These are phyloP conservation scores for Acronicta alni DNA, from an alignment of 2,888 invertebrate genomes.

Conservation along the genomic window DNA sequence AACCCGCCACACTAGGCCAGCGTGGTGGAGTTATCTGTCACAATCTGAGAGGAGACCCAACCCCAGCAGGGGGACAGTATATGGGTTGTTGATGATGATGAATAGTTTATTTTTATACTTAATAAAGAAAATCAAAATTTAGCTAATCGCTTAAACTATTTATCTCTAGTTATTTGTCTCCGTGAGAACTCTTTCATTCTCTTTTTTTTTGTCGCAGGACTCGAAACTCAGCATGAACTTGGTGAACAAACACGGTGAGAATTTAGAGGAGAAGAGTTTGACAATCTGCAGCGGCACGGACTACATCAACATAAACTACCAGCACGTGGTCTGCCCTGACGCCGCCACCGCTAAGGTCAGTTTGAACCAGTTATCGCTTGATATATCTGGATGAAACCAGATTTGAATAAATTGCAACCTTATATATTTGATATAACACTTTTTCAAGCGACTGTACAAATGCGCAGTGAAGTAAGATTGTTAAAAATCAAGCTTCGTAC, in stretches of 20 bases:
- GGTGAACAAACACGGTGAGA: slow-evolving; percentile 93
- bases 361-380: slow-evolving; percentile 6
- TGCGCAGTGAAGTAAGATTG: neutral
- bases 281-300: slow-evolving; percentile 99
- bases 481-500: slow-evolving; percentile 1
- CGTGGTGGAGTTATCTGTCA: too few relatives aligned
- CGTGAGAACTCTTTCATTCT: neutral
- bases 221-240: slow-evolving; percentile 94
- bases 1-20: too few relatives aligned
- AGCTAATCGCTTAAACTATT: too few relatives aligned
- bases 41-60: too few relatives aligned
- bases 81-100: too few relatives aligned
- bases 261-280: slow-evolving; percentile 96
- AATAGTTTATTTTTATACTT: too few relatives aligned
- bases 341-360: slow-evolving; percentile 97
- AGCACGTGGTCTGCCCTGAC: slow-evolving; percentile 98
- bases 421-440: neutral
- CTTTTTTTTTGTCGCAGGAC: slow-evolving; percentile 89
- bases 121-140: too few relatives aligned
- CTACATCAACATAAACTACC: slow-evolving; percentile 99
- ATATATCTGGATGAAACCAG: neutral
- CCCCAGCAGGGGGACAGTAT: too few relatives aligned
- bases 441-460: neutral
- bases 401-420: neutral
- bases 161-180: too few relatives aligned